Percentiles rank a stretch among this genome's conserved stretches.
Conservation (phyloP, 2,797 vertebrate genomes). For the Phalanger gymnotis region DNA sequence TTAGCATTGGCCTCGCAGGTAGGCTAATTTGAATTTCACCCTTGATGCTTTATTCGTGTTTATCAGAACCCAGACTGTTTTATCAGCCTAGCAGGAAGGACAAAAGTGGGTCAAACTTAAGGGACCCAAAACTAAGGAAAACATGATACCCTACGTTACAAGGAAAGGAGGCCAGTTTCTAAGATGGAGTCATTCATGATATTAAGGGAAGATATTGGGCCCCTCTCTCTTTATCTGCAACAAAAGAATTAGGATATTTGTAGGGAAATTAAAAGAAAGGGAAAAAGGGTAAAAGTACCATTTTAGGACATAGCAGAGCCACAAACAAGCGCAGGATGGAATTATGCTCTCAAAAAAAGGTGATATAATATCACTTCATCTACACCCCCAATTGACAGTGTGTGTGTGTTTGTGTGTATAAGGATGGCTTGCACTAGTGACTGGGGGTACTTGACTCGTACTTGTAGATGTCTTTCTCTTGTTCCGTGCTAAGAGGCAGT, state of each 20-base stretch:
- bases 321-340: background rate
- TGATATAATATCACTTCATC: background rate
- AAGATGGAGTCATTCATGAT: background rate
- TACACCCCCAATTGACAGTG: background rate
- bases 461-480: background rate
- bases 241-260: background rate
- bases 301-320: background rate
- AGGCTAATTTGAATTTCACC: background rate
- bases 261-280: background rate
- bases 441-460: background rate
- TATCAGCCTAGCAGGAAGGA: background rate
- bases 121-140: background rate
- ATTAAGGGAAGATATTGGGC: background rate
- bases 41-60: background rate
- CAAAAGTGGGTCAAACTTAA: background rate
- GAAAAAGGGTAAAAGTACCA: background rate
- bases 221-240: background rate
- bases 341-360: background rate
- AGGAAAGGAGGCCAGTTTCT: background rate
- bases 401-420: background rate
- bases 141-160: background rate
- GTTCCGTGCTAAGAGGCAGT: constrained; percentile 41
- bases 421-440: background rate
- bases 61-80: background rate
- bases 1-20: background rate